These are phyloP conservation scores for Brachionus angularis DNA, from an alignment of 1,140 invertebrate genomes.

Conservation along the genomic window DNA sequence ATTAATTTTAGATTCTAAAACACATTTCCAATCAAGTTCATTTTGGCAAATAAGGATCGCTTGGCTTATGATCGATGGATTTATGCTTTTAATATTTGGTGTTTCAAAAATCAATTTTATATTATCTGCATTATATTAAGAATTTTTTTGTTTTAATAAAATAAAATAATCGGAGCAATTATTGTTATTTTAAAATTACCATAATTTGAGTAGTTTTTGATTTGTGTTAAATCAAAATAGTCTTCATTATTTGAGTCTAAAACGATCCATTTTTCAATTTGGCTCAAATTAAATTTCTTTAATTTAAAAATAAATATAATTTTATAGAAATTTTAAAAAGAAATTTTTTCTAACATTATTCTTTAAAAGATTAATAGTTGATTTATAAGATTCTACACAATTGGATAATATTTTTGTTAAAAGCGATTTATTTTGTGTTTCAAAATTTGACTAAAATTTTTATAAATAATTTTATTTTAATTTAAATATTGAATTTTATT, in stretches of 20 bases:
- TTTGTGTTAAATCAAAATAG: not conserved
- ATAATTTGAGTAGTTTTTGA: too few species aligned
- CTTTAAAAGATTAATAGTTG: conserved; percentile 21
- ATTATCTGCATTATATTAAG: not conserved
- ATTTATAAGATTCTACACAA: not conserved
- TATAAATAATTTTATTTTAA: not conserved
- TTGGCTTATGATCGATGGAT: conserved; percentile 14
- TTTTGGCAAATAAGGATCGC: conserved; percentile 8
- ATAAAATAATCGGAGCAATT: too few species aligned
- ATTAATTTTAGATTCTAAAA: conserved; percentile 26
- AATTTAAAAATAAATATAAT: not conserved
- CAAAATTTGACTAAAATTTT: not conserved
- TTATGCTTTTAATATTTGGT: conserved; percentile 4
- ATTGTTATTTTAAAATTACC: too few species aligned
- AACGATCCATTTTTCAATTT: conserved; percentile 28
- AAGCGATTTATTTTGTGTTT: too few species aligned
- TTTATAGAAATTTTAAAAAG: not conserved
- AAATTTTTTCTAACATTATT: not conserved
- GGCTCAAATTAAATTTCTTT: conserved; percentile 10
- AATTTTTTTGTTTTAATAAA: not conserved
- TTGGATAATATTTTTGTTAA: not conserved
- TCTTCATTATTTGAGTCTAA: not conserved
- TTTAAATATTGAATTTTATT: not conserved
- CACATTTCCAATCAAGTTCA: conserved; percentile 17
- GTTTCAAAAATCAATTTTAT: conserved; percentile 38